Evolutionary conservation across 1,140 invertebrate genomes (phyloP).

Genomic region (Sitobion miscanthi): DNA sequence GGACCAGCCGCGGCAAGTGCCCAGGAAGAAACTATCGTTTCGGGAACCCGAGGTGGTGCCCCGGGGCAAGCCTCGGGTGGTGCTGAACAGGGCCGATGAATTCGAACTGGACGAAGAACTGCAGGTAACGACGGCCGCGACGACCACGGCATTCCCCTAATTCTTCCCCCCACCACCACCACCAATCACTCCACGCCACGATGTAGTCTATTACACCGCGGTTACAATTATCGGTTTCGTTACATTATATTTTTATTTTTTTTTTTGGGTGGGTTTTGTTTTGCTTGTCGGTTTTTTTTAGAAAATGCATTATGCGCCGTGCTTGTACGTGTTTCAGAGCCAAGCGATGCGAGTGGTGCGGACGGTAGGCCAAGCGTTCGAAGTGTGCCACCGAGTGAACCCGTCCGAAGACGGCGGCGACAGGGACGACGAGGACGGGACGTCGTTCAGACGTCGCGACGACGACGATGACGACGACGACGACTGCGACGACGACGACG

Average conservation of each 20-base stretch:
- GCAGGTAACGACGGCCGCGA: neutral
- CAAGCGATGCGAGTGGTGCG: conserved; percentile 97
- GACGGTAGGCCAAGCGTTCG: conserved; percentile 98
- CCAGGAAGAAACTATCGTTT: conserved; percentile 84
- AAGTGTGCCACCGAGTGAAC: conserved; percentile 92
- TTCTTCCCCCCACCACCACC: neutral
- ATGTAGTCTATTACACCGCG: neutral
- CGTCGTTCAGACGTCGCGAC: neutral
- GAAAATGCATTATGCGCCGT: conserved; percentile 16
- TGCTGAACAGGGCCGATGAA: conserved; percentile 59
- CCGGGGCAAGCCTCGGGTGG: conserved; percentile 63
- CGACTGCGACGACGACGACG: neutral
- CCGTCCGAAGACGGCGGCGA: conserved; percentile 70
- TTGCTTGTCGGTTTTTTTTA: neutral
- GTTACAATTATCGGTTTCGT: neutral
- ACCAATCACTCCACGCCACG: neutral
- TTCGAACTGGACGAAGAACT: conserved; percentile 27
- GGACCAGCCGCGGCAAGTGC: conserved; percentile 66
- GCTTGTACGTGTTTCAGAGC: conserved; percentile 72
- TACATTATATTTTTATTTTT: neutral
- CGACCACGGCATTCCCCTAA: neutral
- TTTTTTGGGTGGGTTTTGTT: neutral
- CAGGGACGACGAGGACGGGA: conserved; percentile 14
- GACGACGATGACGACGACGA: conserved; percentile 17
- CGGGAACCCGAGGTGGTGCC: conserved; percentile 80